Conservation (phyloP, 1,140 invertebrate species). For the Ceratina japonica region DNA sequence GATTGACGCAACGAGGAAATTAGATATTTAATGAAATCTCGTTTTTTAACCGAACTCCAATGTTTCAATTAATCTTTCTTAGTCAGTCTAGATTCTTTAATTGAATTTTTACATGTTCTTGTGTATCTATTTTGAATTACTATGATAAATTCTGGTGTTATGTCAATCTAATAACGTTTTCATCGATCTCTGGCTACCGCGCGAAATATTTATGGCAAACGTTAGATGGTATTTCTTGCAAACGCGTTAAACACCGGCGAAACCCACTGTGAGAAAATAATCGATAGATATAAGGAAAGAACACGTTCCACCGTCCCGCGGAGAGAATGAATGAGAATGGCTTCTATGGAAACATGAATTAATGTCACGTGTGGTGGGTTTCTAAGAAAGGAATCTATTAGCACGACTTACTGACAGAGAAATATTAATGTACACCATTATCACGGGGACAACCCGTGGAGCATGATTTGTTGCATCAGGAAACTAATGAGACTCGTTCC, state of each 20-base stretch:
- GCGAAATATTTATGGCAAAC: too few relatives aligned
- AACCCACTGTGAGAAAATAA: conserved; percentile 16
- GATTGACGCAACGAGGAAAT: neutral
- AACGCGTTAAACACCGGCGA: neutral
- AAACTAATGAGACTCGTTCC: conserved; percentile 11
- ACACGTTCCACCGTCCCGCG: conserved; percentile 6
- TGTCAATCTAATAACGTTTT: too few relatives aligned
- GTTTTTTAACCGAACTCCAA: too few relatives aligned
- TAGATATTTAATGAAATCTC: neutral
- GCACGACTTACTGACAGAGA: conserved; percentile 22
- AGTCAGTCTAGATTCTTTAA: too few relatives aligned
- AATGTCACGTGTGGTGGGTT: conserved; percentile 23
- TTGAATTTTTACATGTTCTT: too few relatives aligned
- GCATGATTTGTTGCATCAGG: conserved; percentile 12
- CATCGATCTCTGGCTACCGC: too few relatives aligned
- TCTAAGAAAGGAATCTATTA: conserved; percentile 32
- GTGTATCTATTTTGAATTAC: too few relatives aligned
- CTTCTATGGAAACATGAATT: conserved; percentile 26
- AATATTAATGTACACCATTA: conserved; percentile 22
- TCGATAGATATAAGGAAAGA: conserved; percentile 2
- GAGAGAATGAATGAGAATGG: conserved; percentile 19
- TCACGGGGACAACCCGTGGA: neutral
- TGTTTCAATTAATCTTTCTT: too few relatives aligned
- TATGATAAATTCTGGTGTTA: too few relatives aligned
- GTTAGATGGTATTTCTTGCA: too few relatives aligned